Base-by-base conservation (phyloP, 2,888 invertebrate species). In the Heliconius sara region DNA sequence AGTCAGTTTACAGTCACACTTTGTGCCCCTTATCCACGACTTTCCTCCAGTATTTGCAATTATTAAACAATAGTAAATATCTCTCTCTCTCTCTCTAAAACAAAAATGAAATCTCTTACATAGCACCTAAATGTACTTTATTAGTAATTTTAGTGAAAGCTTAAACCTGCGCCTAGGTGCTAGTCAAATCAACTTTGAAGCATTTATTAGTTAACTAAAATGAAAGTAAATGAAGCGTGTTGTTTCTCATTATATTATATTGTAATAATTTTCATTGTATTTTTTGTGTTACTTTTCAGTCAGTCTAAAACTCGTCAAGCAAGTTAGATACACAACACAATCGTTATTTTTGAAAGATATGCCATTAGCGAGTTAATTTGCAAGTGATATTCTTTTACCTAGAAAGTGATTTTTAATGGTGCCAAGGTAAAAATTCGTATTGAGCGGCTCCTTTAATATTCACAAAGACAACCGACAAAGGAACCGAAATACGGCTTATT, bases 391-490 rank as follows among this genome's bases (percentile, higher is more conserved):
- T 89, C 90, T 68, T 88, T 89, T 81, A 89, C 86, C 85, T 87
- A 85, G 85, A 90, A 90, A 92, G 90, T 86, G 88, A 90, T 90
- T 90, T 89, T 90, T 88, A 90, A 91, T 90, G 89, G 85, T 84
- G 85, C 83, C 83, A 88, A 88, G 85, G 86, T 86, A 89, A 90
- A 90, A 82, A 74, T 71, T 77, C 89, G 90, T 92, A 90, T 89
- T 89, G 86, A 87, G 87, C 93, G 92, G 92, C 85, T 76, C 88
- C 89, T 94, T 93, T 94, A 90, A 90, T 79, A 87, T 86, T 86
- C 85, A 90, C 91, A 93, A 92, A 92, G 88, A 86, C 81, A 80
- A 83, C 92, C 93, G 93, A 92, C 95, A 93, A 93, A 93, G 90
- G 88, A 81, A 83, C 90, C 92, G 91, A 89, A 85, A 83, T 79